These are phyloP conservation scores for Strongylocentrotus purpuratus DNA, from an alignment of 35 echinoderm and acorn worm genomes.

Conservation along the genomic window DNA sequence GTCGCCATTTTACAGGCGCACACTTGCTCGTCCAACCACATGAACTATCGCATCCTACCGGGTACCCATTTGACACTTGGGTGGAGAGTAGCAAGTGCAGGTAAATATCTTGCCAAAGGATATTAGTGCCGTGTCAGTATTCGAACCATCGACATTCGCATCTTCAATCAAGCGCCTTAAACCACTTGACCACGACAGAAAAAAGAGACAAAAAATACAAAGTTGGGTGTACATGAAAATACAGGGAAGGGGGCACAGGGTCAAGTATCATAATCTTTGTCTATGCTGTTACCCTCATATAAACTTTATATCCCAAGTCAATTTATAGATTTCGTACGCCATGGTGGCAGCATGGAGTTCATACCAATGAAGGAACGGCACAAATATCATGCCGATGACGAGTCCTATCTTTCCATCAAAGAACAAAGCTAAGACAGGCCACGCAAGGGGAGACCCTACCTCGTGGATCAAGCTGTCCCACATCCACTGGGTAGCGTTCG, in stretches of 20 bases:
- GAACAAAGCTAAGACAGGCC: not conserved
- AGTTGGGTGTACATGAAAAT: too few species aligned
- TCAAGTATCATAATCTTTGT: not conserved
- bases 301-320: not conserved
- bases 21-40: too few species aligned
- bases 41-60: too few species aligned
- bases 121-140: too few species aligned
- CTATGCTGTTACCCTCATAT: not conserved
- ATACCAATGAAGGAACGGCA: not conserved
- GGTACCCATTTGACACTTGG: too few species aligned
- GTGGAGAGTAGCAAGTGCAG: too few species aligned
- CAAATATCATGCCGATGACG: not conserved
- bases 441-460: not conserved
- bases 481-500: constrained; percentile 2
- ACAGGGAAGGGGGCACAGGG: not conserved
- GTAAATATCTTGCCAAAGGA: too few species aligned
- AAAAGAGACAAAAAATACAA: too few species aligned
- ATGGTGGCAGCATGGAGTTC: not conserved
- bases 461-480: constrained; percentile 9
- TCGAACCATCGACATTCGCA: too few species aligned
- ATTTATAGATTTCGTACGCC: not conserved
- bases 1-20: too few species aligned
- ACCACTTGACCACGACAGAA: too few species aligned
- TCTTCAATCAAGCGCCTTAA: too few species aligned
- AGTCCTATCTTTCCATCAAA: constrained; percentile 7